Base-by-base conservation (phyloP, 2,113 vertebrate species). In the Prolemur simus region DNA sequence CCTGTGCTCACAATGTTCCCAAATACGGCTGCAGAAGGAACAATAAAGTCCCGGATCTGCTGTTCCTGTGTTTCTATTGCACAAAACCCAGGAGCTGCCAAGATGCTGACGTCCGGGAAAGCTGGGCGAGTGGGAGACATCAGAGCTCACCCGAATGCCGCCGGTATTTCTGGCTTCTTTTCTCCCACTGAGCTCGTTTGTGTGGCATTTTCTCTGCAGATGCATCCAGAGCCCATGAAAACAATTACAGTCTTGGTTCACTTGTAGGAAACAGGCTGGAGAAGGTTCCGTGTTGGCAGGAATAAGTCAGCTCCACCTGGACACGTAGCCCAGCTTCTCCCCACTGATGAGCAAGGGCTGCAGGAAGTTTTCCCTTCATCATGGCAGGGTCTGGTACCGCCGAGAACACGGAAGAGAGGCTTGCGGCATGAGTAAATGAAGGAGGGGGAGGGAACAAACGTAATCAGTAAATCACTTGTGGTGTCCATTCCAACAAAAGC, bases 61-160 rank as follows among this genome's bases (percentile, higher is more conserved):
- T 3, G 27, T 3, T 54, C 42, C 5, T 25, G 3, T 56, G 8
- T 6, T 12, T 34, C 23, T 49, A 11, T 3, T 23, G 66, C 32
- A 15, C 18, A 21, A 68, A 82, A 8, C 63, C 74, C 37, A 52
- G 37, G 66, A 37, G 11, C 0, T 37, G 37, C 49, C 20, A 34
- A 7, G 32, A 39, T 23, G 32, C 47, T 1, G 11, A 45, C 34
- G 76, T 6, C 2, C 6, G 0, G 1, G 73, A 32, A 37, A 39
- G 58, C 21, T 3, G 47, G 63, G 6, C 0, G 5, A 29, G 1
- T 0, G 2, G 5, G 34, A 10, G 4, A 1, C 0, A 0, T 1
- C 29, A 6, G 5, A 1, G 34, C 12, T 56, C 52, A 0, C 4
- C 2, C 2, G 47, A 34, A 2, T 0, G 0, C 81, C 11, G 0